Percentiles rank a stretch among this genome's conserved stretches.
These are phyloP conservation scores for Coboldia fuscipes DNA, from an alignment of 1,140 invertebrate genomes.

Conservation along the genomic window DNA sequence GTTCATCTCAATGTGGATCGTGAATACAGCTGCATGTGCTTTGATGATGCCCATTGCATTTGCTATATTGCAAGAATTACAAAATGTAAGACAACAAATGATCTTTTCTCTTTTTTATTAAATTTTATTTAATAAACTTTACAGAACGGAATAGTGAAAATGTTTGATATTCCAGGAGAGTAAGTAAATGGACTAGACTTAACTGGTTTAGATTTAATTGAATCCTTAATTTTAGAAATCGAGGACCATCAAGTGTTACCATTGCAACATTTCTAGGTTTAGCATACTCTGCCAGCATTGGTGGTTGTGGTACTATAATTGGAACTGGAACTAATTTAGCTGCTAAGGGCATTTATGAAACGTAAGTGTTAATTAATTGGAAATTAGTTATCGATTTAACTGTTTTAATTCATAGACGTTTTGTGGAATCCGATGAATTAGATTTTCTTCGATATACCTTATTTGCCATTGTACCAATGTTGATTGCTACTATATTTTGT, in stretches of 20 bases:
- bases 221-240: conserved; percentile 18
- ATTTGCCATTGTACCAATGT: too few species aligned
- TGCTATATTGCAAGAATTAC: conserved; percentile 26
- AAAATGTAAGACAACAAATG: conserved; percentile 17
- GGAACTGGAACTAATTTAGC: conserved; percentile 79
- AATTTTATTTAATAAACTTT: conserved; percentile 4
- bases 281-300: conserved; percentile 59
- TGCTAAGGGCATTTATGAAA: conserved; percentile 51
- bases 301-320: conserved; percentile 68
- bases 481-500: conserved; percentile 44
- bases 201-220: too few species aligned
- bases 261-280: conserved; percentile 51
- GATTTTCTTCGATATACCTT: conserved; percentile 39
- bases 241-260: conserved; percentile 36
- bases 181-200: conserved; percentile 19
- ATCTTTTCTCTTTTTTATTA: not conserved
- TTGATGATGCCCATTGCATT: conserved; percentile 40
- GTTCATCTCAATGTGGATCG: conserved; percentile 40
- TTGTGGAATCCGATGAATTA: too few species aligned
- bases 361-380: conserved; percentile 23
- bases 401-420: too few species aligned
- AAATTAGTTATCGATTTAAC: not conserved
- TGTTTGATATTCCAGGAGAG: conserved; percentile 26
- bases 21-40: conserved; percentile 35
- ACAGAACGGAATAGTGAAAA: conserved; percentile 36